These are phyloP conservation scores for Dolichoris vasculosae DNA, from an alignment of 1,140 invertebrate species.

Conservation along the genomic window DNA sequence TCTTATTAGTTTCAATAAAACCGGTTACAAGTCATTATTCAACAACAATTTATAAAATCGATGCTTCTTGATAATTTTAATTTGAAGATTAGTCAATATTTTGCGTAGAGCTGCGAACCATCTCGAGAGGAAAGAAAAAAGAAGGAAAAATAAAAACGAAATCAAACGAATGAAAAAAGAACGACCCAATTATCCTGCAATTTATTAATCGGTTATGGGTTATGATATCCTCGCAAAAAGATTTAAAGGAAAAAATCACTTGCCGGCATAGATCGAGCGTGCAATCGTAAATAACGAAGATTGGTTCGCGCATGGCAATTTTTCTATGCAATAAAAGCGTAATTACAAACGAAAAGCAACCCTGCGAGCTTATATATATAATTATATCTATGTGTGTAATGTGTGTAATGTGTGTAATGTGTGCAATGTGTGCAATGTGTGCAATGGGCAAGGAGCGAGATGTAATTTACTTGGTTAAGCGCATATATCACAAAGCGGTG, in stretches of 20 bases:
- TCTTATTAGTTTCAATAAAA: constrained; percentile 16
- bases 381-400: not conserved
- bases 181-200: not conserved
- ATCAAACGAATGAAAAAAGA: no score
- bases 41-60: not conserved
- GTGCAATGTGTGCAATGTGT: no score
- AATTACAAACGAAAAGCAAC: constrained; percentile 41
- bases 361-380: not conserved
- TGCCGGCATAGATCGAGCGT: not conserved
- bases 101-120: not conserved
- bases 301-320: constrained; percentile 27
- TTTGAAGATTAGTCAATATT: not conserved
- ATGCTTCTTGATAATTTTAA: not conserved
- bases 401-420: not conserved
- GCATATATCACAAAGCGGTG: constrained; percentile 44
- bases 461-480: constrained; percentile 33
- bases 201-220: constrained; percentile 21
- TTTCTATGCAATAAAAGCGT: constrained; percentile 29
- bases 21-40: constrained; percentile 16
- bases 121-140: not conserved
- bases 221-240: not conserved
- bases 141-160: not conserved
- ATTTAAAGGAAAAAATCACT: not conserved
- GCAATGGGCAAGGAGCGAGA: not conserved
- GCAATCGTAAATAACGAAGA: constrained; percentile 45